Conservation (phyloP, 1,140 invertebrate genomes). For the Sitophilus oryzae region DNA sequence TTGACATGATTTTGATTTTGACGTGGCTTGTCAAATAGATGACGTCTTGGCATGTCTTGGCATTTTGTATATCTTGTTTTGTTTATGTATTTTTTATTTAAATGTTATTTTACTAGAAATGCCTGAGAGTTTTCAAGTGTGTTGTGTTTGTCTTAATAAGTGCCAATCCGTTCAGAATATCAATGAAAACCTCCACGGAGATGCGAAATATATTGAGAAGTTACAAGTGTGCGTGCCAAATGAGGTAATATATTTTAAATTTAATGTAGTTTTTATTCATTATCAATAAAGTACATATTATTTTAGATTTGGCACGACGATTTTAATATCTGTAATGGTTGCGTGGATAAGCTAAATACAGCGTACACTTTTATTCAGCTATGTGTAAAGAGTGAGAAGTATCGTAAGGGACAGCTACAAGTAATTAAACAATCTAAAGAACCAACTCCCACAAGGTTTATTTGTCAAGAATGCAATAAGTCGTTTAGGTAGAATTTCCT, state of each 20-base stretch:
- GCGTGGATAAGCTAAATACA: constrained; percentile 19
- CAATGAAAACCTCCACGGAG: constrained; percentile 4
- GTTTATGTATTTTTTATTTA: no score
- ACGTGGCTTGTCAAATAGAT: no score
- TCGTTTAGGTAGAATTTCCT: constrained; percentile 17
- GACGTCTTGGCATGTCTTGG: no score
- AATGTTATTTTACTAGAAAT: no score
- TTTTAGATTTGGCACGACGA: constrained; percentile 19
- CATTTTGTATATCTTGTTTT: no score
- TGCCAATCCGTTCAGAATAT: constrained; percentile 13
- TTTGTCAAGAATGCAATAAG: constrained; percentile 25
- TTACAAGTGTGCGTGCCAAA: constrained; percentile 17
- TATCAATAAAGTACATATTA: neutral
- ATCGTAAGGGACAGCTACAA: constrained; percentile 12
- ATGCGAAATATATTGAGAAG: constrained; percentile 18
- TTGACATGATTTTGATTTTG: no score
- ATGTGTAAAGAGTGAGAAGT: constrained; percentile 23
- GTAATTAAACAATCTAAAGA: neutral
- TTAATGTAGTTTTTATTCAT: neutral
- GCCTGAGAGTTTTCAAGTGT: constrained; percentile 1
- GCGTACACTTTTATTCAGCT: constrained; percentile 21
- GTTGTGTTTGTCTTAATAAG: constrained; percentile 24
- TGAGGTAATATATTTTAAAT: constrained; percentile 13
- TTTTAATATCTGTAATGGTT: constrained; percentile 20
- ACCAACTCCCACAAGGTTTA: constrained; percentile 3